phyloP scores from a whole-genome alignment of 2,797 vertebrate species.

The Gallinago solitaria region DNA sequence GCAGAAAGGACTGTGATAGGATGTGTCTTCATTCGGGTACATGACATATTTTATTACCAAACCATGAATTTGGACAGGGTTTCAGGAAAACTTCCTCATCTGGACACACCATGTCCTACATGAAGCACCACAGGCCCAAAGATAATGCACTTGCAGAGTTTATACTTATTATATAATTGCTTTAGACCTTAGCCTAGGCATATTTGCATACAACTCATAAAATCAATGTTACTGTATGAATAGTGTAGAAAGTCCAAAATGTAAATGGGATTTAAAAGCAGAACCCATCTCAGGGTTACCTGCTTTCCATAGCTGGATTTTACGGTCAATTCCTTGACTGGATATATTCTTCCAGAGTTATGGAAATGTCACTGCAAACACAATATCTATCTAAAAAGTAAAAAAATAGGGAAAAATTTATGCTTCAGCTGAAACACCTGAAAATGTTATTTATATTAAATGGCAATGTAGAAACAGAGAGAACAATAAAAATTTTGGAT shows the following conservation, averaged over 20 bases:
- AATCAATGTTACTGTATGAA: not conserved
- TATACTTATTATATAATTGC: not conserved
- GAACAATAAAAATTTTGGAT: not conserved
- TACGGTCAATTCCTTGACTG: accelerated
- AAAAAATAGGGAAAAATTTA: not conserved
- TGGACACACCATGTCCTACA: too few species aligned
- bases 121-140: not conserved
- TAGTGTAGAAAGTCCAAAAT: not conserved
- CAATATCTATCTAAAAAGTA: not conserved
- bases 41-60: not conserved
- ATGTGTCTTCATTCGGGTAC: not conserved
- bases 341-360: not conserved
- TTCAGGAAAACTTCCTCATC: not conserved
- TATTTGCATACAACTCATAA: not conserved
- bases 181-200: not conserved
- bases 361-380: not conserved
- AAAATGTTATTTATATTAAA: not conserved
- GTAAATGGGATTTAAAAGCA: not conserved
- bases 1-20: not conserved
- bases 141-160: not conserved
- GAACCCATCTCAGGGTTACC: not conserved
- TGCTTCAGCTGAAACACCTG: not conserved
- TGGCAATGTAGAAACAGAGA: not conserved
- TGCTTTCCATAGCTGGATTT: not conserved
- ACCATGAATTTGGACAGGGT: not conserved